Evolutionary conservation across 2,113 vertebrate species (phyloP).

Genomic region (Octodon degus): DNA sequence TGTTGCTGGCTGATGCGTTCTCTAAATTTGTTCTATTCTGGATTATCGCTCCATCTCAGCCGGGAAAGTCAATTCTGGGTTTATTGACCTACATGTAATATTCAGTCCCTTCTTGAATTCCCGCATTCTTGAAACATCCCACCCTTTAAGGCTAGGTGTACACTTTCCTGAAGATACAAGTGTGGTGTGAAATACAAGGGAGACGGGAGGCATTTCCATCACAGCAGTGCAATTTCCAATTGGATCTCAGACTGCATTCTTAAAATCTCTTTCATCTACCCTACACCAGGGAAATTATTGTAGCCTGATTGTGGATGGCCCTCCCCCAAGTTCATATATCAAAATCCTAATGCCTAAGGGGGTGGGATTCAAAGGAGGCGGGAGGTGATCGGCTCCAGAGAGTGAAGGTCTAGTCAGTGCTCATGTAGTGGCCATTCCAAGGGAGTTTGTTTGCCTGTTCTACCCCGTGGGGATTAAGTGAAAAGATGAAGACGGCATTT

Average conservation of each 20-base stretch:
- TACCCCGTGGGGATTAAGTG: background rate
- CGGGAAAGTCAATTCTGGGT: constrained; percentile 34
- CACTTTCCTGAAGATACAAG: background rate
- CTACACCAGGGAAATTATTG: background rate
- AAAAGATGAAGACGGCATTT: background rate
- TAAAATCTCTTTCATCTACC: background rate
- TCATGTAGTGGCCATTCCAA: background rate
- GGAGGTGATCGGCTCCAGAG: background rate
- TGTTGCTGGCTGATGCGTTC: constrained; percentile 58
- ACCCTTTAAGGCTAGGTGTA: background rate
- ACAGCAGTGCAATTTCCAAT: background rate
- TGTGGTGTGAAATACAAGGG: background rate
- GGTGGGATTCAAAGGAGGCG: background rate
- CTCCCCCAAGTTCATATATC: background rate
- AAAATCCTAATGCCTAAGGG: background rate
- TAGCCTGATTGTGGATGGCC: background rate
- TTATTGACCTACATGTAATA: constrained; percentile 72
- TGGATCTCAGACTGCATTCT: background rate
- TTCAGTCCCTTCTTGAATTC: background rate
- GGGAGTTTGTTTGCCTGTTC: background rate
- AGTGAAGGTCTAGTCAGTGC: background rate
- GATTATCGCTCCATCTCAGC: constrained; percentile 67
- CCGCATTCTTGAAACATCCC: constrained; percentile 16
- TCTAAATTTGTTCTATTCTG: constrained; percentile 66
- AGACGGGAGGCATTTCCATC: background rate